Evolutionary conservation across 2,888 invertebrate genomes (phyloP).

Genomic region (Philonicus albiceps): DNA sequence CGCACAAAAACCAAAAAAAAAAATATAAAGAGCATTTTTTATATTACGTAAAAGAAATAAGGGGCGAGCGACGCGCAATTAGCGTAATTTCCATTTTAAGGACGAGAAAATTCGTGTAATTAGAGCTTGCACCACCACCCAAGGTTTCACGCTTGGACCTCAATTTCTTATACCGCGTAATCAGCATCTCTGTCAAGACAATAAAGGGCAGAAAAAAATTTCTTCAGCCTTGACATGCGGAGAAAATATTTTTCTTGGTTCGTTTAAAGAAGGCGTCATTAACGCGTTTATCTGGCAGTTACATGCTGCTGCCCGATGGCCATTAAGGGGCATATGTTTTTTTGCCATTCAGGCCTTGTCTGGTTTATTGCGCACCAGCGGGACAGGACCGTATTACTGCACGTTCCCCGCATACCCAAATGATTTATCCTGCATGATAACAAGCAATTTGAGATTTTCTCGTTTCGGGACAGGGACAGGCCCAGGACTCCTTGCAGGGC

Average conservation of each 20-base stretch:
- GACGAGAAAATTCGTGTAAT: conserved; percentile 23
- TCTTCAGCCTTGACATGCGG: background rate
- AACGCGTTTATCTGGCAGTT: conserved; percentile 26
- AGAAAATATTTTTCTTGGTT: conserved; percentile 25
- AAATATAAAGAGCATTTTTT: background rate
- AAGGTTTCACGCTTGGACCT: conserved; percentile 15
- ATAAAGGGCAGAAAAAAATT: background rate
- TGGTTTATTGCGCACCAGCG: background rate
- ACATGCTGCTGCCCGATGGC: background rate
- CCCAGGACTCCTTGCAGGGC: background rate
- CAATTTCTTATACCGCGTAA: conserved; percentile 8
- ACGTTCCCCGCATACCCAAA: background rate
- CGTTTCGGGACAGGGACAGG: background rate
- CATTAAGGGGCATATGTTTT: background rate
- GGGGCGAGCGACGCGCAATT: conserved; percentile 31
- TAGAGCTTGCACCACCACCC: conserved; percentile 21
- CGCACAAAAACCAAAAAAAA: background rate
- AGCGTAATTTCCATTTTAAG: conserved; percentile 19
- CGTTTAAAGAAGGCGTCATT: conserved; percentile 33
- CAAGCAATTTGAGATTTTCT: conserved; percentile 31
- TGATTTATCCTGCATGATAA: conserved; percentile 37
- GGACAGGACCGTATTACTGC: background rate
- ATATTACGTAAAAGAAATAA: conserved; percentile 16
- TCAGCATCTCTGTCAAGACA: background rate
- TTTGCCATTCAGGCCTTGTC: background rate